These are phyloP conservation scores for Ceratina calcarata DNA, from an alignment of 1,140 invertebrate genomes.

Conservation along the genomic window DNA sequence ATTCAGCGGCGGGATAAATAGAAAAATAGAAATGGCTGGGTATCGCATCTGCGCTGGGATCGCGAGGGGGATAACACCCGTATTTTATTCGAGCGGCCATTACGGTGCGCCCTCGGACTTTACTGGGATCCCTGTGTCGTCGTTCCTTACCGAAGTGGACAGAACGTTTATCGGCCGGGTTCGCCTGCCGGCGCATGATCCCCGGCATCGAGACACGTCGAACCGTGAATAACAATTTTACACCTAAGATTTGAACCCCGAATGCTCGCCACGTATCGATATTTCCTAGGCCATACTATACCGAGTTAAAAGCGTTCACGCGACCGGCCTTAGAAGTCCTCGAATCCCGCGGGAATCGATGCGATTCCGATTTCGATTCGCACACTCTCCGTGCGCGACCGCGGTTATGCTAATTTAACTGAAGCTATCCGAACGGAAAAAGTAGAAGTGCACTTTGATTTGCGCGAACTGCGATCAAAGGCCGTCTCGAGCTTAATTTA, in stretches of 20 bases:
- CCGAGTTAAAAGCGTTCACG: constrained; percentile 29
- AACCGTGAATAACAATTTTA: constrained; percentile 46
- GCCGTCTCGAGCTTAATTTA: neutral
- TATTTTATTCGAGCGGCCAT: neutral
- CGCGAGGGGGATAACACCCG: neutral
- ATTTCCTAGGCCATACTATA: neutral
- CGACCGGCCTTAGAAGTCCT: constrained; percentile 29
- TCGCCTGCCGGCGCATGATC: neutral
- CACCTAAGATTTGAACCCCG: constrained; percentile 15
- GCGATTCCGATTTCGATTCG: neutral
- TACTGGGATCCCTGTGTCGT: neutral
- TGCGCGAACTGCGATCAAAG: neutral
- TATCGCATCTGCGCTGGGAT: no score
- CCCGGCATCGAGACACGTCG: neutral
- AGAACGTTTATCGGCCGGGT: constrained; percentile 1
- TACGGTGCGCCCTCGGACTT: neutral
- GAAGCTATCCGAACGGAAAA: no score
- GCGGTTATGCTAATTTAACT: no score
- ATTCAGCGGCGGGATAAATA: neutral
- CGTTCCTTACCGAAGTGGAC: neutral
- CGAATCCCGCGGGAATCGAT: neutral
- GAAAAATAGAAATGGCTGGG: neutral
- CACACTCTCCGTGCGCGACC: no score
- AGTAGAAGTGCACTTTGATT: no score
- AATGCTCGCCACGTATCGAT: constrained; percentile 31